Conservation (phyloP, 2,888 invertebrate species). For the Calliphora vomitoria region DNA sequence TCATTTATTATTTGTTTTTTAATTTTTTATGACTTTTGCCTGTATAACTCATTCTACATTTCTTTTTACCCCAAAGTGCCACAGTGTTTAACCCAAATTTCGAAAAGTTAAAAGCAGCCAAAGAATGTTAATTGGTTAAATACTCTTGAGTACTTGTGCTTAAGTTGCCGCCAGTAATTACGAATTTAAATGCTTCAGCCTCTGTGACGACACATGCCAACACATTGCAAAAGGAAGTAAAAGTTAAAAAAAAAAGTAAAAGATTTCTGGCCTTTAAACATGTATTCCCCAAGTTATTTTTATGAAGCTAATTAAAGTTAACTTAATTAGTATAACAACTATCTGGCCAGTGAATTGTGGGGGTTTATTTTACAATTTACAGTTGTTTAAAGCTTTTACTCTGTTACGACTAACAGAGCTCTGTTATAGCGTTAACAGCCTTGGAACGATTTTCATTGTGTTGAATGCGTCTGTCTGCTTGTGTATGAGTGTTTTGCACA, state of each 20-base stretch:
- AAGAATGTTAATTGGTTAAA: constrained; percentile 64
- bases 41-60: constrained; percentile 1
- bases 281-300: constrained; percentile 42
- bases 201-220: constrained; percentile 26
- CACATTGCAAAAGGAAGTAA: constrained; percentile 30
- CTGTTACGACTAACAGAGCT: constrained; percentile 55
- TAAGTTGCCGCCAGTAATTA: constrained; percentile 55
- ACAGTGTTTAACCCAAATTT: constrained; percentile 54
- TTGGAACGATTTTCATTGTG: constrained; percentile 63
- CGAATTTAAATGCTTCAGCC: constrained; percentile 47
- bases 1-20: constrained; percentile 18
- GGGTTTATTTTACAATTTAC: constrained; percentile 16
- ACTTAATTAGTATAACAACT: neutral
- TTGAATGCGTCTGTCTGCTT: constrained; percentile 15
- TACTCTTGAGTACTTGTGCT: constrained; percentile 51
- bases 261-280: constrained; percentile 29
- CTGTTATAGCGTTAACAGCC: constrained; percentile 58
- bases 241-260: constrained; percentile 41
- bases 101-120: constrained; percentile 37
- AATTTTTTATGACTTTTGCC: constrained; percentile 43
- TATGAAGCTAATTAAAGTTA: constrained; percentile 60
- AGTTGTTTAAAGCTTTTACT: constrained; percentile 51
- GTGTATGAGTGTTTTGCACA: constrained; percentile 14
- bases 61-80: neutral
- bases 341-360: constrained; percentile 30